Evolutionary conservation across 2,113 vertebrate genomes (phyloP).

Genomic region (Chionomys nivalis): DNA sequence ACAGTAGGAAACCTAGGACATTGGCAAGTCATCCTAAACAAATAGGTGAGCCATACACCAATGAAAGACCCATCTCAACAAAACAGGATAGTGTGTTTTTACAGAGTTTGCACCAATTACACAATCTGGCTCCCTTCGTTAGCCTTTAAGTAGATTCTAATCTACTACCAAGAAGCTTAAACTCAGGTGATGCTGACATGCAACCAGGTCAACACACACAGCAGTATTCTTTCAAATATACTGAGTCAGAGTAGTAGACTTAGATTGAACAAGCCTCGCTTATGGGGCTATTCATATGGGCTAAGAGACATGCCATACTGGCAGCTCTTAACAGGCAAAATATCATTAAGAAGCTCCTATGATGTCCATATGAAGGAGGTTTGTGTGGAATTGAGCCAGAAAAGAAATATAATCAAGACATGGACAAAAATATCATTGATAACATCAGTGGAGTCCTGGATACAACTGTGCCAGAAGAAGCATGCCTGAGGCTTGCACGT

Average conservation of each 20-base stretch:
- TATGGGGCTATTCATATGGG: not conserved
- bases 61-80: not conserved
- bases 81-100: not conserved
- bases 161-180: not conserved
- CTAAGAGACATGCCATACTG: not conserved
- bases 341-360: not conserved
- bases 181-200: not conserved
- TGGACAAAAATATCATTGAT: not conserved
- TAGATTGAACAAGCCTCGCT: not conserved
- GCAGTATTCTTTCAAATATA: not conserved
- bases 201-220: not conserved
- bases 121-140: not conserved
- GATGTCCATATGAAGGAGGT: not conserved
- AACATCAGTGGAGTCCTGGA: not conserved
- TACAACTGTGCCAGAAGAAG: not conserved
- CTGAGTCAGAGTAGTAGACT: not conserved
- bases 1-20: not conserved
- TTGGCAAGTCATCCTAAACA: not conserved
- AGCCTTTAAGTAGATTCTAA: not conserved
- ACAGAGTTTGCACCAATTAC: not conserved
- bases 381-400: not conserved
- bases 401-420: not conserved
- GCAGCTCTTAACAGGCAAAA: not conserved
- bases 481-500: not conserved
- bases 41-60: not conserved